These are phyloP conservation scores for Andrena bucephala DNA, from an alignment of 2,888 invertebrate genomes.

Conservation along the genomic window DNA sequence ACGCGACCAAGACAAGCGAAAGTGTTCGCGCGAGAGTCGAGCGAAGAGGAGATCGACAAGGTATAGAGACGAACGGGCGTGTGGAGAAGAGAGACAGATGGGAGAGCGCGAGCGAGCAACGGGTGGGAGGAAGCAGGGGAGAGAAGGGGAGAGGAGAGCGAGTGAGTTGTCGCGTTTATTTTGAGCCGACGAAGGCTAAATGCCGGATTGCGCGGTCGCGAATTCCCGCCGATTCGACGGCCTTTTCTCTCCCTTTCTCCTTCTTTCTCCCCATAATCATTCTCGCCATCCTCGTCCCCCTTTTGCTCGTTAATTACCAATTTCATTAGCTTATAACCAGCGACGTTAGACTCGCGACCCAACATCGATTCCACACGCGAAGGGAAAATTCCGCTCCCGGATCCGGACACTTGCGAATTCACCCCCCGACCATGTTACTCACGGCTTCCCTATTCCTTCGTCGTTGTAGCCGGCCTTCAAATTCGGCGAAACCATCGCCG, in stretches of 20 bases:
- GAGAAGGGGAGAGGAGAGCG: constrained; percentile 19
- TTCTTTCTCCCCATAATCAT: constrained; percentile 26
- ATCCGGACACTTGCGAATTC: not conserved
- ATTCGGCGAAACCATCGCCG: not conserved
- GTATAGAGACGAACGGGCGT: constrained; percentile 35
- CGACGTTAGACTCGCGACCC: not conserved
- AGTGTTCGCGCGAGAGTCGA: constrained; percentile 27
- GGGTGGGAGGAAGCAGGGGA: constrained; percentile 17
- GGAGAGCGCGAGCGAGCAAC: constrained; percentile 1
- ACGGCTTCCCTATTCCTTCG: too few relatives aligned
- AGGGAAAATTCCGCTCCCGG: constrained; percentile 25
- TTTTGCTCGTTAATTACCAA: constrained; percentile 21
- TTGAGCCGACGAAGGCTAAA: constrained; percentile 80
- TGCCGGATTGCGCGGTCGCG: constrained; percentile 69
- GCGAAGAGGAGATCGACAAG: constrained; percentile 29
- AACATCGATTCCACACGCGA: constrained; percentile 7
- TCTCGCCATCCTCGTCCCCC: constrained; percentile 29
- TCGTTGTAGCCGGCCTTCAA: not conserved
- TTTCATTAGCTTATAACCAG: constrained; percentile 9
- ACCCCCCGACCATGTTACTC: too few relatives aligned
- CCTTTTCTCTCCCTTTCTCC: constrained; percentile 44
- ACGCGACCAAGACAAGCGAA: constrained; percentile 54
- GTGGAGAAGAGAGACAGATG: constrained; percentile 20
- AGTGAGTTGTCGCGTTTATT: constrained; percentile 81
- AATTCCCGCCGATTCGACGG: constrained; percentile 75